phyloP scores from a whole-genome alignment of 2,888 invertebrate genomes.

The Aplocera efformata region DNA sequence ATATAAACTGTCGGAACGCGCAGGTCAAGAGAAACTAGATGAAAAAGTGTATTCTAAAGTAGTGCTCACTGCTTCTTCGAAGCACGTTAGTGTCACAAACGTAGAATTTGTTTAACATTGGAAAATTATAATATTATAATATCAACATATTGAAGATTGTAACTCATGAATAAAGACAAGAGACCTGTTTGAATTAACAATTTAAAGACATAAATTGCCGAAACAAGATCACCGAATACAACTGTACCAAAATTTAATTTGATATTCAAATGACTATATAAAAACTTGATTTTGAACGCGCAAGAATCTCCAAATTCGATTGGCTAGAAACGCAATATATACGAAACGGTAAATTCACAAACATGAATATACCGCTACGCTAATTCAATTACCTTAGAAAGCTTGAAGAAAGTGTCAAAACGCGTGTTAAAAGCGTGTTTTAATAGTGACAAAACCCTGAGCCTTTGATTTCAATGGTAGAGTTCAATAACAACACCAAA shows the following conservation, averaged over 20 bases:
- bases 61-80: conserved; percentile 44
- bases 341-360: conserved; percentile 41
- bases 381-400: conserved; percentile 51
- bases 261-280: conserved; percentile 23
- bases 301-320: conserved; percentile 38
- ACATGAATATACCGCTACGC: conserved; percentile 49
- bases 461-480: no score
- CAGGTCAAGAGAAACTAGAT: conserved; percentile 33
- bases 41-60: conserved; percentile 25
- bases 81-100: conserved; percentile 20
- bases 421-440: not conserved
- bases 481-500: no score
- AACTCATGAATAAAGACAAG: not conserved
- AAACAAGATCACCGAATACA: conserved; percentile 22
- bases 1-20: conserved; percentile 40
- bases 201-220: not conserved
- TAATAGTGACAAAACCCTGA: no score
- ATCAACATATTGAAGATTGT: not conserved
- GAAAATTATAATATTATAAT: no score
- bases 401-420: conserved; percentile 30
- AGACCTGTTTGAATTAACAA: not conserved
- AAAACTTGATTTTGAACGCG: conserved; percentile 41
- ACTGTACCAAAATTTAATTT: conserved; percentile 25
- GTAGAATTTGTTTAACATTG: no score
- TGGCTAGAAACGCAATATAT: conserved; percentile 29